Evolutionary conservation across 2,113 vertebrate species (phyloP), one percentile per base, ranked within the genome.

Genomic region (Hypomesus transpacificus): DNA sequence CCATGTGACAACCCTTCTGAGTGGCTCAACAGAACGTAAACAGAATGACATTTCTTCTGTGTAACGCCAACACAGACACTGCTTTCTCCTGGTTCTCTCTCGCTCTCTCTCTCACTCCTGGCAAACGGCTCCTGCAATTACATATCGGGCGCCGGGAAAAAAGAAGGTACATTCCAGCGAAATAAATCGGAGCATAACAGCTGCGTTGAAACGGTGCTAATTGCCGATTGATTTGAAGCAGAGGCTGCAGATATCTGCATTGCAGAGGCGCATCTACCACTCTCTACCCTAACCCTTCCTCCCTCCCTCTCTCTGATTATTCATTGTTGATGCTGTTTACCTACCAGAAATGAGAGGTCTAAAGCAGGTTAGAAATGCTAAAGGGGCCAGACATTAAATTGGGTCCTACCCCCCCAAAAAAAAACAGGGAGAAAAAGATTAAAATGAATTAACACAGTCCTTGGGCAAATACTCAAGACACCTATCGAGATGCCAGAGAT

Each of bases 201-300:
- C 90, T 92, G 81, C 85, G 85, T 81, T 91, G 92, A 87, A 90
- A 91, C 86, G 81, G 74, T 80, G 79, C 81, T 93, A 92, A 93
- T 88, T 92, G 78, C 82, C 87, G 86, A 90, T 90, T 90, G 90
- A 89, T 90, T 89, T 70, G 85, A 85, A 87, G 84, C 84, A 85
- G 87, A 89, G 80, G 89, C 81, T 82, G 86, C 83, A 78, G 80
- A 85, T 87, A 85, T 88, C 79, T 83, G 82, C 87, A 83, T 78
- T 82, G 87, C 80, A 81, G 86, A 82, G 88, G 65, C 84, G 70
- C 86, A 87, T 89, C 86, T 85, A 87, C 86, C 71, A 72, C 70
- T 75, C 77, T 81, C 81, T 71, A 78, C 80, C 24, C 84, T 85
- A 85, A 83, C 79, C 82, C 39, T 9, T 46, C 39, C 9, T 46